phyloP scores from a whole-genome alignment of 2,888 invertebrate species.

The Lathronympha strigana region DNA sequence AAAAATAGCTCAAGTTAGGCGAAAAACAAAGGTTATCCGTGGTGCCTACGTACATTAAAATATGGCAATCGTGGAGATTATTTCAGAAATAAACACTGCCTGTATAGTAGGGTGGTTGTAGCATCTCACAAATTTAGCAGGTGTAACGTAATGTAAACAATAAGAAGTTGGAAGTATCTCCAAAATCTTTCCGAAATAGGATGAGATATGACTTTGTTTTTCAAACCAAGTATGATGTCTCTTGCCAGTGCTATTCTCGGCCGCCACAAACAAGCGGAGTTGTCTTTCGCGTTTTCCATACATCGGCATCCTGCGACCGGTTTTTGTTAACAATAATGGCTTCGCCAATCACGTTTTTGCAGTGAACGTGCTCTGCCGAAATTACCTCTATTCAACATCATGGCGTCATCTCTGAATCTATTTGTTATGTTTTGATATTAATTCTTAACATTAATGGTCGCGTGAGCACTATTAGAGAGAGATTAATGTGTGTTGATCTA shows the following conservation, averaged over 20 bases:
- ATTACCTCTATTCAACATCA: constrained; percentile 17
- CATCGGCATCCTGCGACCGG: not conserved
- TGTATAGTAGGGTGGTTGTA: too few relatives aligned
- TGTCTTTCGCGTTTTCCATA: constrained; percentile 11
- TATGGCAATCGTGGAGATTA: not conserved
- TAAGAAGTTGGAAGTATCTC: too few relatives aligned
- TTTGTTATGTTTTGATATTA: constrained; percentile 28
- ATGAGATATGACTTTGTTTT: too few relatives aligned
- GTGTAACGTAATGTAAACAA: too few relatives aligned
- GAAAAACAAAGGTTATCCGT: constrained; percentile 3
- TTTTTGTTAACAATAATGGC: constrained; percentile 13
- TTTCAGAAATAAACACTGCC: not conserved
- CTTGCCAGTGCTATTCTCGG: not conserved
- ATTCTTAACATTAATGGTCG: constrained; percentile 14
- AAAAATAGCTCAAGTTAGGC: constrained; percentile 16
- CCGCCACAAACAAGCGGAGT: not conserved
- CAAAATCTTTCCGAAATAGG: too few relatives aligned
- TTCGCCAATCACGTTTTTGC: constrained; percentile 10
- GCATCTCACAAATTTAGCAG: too few relatives aligned
- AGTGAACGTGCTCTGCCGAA: constrained; percentile 20
- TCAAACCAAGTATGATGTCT: not conserved
- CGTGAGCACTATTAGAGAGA: not conserved
- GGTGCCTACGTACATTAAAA: not conserved
- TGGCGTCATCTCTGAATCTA: constrained; percentile 13
- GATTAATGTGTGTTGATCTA: not conserved